Conservation (phyloP, 1,140 invertebrate genomes). For the Platorchestia sp. region DNA sequence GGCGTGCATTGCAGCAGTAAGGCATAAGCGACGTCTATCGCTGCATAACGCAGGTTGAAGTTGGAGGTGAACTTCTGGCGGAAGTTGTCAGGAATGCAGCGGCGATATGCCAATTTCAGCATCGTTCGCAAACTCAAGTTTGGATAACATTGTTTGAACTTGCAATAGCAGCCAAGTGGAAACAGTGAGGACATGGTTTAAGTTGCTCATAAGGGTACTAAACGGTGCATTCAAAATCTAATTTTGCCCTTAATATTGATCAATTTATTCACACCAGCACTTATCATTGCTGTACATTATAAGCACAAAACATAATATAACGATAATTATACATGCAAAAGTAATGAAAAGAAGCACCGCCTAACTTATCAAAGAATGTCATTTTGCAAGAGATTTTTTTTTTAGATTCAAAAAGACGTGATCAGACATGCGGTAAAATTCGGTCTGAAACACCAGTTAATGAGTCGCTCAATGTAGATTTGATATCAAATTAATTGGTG, state of each 20-base stretch:
- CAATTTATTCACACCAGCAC: background rate
- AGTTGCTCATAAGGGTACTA: background rate
- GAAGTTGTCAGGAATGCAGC: conserved; percentile 37
- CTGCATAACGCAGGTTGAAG: background rate
- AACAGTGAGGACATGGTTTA: background rate
- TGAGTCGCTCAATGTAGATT: too few species aligned
- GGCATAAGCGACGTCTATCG: conserved; percentile 3
- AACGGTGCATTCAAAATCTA: background rate
- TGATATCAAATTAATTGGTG: too few species aligned
- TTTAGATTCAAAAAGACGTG: too few species aligned
- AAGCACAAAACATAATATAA: background rate
- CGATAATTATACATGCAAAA: background rate
- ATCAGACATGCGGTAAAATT: too few species aligned
- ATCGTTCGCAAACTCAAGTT: conserved; percentile 23
- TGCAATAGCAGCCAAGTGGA: background rate
- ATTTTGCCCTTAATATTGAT: background rate
- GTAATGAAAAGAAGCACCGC: background rate
- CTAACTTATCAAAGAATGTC: background rate
- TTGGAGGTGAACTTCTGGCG: background rate
- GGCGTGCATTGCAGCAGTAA: background rate
- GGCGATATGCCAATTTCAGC: conserved; percentile 37
- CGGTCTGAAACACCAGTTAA: too few species aligned
- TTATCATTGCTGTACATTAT: background rate
- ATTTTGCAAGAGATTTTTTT: background rate
- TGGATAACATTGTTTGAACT: conserved; percentile 27